Conservation (phyloP, 2,113 vertebrate species). For the Macquaria ambigua region DNA sequence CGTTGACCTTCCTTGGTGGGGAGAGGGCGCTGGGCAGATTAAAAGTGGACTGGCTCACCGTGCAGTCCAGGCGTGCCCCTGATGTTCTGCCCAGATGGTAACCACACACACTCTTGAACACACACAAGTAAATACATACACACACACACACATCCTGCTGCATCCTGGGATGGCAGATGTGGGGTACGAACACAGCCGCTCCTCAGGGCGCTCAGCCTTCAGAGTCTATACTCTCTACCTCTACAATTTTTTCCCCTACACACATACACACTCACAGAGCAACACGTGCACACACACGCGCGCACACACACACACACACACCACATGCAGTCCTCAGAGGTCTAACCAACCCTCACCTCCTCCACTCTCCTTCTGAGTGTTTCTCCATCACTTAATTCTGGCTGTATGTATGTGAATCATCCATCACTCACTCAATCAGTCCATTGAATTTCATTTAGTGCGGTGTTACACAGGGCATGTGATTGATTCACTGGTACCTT, state of each 20-base stretch:
- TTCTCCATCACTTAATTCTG: slow-evolving; percentile 82
- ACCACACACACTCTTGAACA: slow-evolving; percentile 60
- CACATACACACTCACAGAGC: slow-evolving; percentile 10
- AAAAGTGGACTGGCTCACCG: slow-evolving; percentile 83
- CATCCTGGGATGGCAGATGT: slow-evolving; percentile 80
- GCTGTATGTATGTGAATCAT: slow-evolving; percentile 80
- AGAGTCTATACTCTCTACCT: slow-evolving; percentile 54
- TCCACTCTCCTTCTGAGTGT: slow-evolving; percentile 76
- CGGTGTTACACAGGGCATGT: slow-evolving; percentile 82
- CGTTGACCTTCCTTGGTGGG: slow-evolving; percentile 80
- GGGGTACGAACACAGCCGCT: slow-evolving; percentile 66
- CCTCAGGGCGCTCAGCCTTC: slow-evolving; percentile 70
- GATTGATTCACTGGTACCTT: slow-evolving; percentile 84
- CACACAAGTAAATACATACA: slow-evolving; percentile 42
- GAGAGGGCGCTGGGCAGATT: slow-evolving; percentile 81
- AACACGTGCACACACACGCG: slow-evolving; percentile 4
- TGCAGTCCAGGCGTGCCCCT: slow-evolving; percentile 82
- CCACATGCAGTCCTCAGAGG: slow-evolving; percentile 61
- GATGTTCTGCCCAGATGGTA: slow-evolving; percentile 84
- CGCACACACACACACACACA: slow-evolving; percentile 26
- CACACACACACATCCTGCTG: slow-evolving; percentile 53
- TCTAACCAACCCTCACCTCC: slow-evolving; percentile 79
- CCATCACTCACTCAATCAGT: slow-evolving; percentile 85
- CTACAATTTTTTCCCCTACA: slow-evolving; percentile 18
- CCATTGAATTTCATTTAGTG: slow-evolving; percentile 86